Evolutionary conservation across 2,113 vertebrate species (phyloP).

Genomic region (Nestor notabilis): DNA sequence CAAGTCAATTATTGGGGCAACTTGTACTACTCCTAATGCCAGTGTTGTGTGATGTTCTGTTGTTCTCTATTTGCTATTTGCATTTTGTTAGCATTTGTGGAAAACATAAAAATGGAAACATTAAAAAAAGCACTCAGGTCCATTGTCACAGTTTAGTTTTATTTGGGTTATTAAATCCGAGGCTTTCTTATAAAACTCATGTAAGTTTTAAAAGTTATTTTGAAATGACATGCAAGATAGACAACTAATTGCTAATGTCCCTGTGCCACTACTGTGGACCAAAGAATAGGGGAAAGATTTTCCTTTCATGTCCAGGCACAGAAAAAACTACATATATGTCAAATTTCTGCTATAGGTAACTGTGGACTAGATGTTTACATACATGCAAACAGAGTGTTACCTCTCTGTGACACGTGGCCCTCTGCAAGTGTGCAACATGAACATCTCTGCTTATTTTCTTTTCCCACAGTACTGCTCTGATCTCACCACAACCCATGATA

Average conservation of each 20-base stretch:
- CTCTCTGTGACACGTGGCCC: not conserved
- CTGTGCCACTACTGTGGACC: not conserved
- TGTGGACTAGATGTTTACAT: not conserved
- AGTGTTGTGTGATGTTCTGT: not conserved
- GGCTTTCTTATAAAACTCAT: not conserved
- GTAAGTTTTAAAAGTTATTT: not conserved
- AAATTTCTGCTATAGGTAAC: not conserved
- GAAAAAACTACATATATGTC: not conserved
- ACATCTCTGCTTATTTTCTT: not conserved
- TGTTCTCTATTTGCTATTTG: not conserved
- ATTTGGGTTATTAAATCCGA: not conserved
- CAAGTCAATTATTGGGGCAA: not conserved
- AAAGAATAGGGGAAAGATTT: not conserved
- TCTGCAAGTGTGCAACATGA: not conserved
- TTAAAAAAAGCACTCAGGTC: not conserved
- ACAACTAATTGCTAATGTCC: not conserved
- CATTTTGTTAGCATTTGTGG: not conserved
- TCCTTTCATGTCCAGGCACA: not conserved
- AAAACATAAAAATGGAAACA: constrained; percentile 1
- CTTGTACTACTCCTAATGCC: not conserved
- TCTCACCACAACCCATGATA: not conserved
- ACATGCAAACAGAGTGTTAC: not conserved
- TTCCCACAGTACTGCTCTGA: not conserved
- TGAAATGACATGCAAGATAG: not conserved
- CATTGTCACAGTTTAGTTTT: not conserved